Percentiles rank a stretch among this genome's conserved stretches.
Evolutionary conservation across 2,797 vertebrate genomes (phyloP).

Genomic region (Enteromius anoplus): DNA sequence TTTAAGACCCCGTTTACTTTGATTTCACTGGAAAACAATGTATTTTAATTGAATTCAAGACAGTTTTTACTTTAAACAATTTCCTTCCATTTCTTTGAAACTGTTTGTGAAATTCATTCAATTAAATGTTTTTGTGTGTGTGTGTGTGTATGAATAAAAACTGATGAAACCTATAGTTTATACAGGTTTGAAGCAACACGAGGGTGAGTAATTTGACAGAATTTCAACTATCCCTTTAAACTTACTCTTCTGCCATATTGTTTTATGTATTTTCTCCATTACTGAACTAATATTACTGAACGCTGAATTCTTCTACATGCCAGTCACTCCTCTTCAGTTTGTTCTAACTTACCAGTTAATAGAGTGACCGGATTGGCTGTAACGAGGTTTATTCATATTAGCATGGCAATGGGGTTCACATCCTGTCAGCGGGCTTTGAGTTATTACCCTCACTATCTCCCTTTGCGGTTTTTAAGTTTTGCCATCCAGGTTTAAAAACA

Average conservation of each 20-base stretch:
- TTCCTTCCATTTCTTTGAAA: no score
- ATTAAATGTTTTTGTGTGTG: not conserved
- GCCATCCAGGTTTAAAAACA: constrained; percentile 96
- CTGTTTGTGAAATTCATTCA: no score
- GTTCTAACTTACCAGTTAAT: constrained; percentile 58
- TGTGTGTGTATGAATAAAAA: not conserved
- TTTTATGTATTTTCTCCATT: not conserved
- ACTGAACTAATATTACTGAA: not conserved
- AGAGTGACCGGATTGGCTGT: constrained; percentile 67
- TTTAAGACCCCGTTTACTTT: not conserved
- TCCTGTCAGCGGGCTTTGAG: constrained; percentile 86
- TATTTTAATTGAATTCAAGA: not conserved
- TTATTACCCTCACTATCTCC: constrained; percentile 81
- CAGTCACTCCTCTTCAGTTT: constrained; percentile 47
- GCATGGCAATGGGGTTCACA: constrained; percentile 81
- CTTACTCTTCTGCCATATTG: not conserved
- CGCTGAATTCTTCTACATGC: constrained; percentile 7
- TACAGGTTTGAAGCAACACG: not conserved
- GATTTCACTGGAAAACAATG: not conserved
- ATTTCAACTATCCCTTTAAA: not conserved
- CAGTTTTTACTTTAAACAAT: not conserved
- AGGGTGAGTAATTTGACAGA: not conserved
- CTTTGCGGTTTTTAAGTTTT: constrained; percentile 79
- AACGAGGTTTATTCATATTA: constrained; percentile 79
- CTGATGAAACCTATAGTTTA: not conserved